Conservation (phyloP, 2,888 invertebrate species). For the Dyspetes luteomarginatus region DNA sequence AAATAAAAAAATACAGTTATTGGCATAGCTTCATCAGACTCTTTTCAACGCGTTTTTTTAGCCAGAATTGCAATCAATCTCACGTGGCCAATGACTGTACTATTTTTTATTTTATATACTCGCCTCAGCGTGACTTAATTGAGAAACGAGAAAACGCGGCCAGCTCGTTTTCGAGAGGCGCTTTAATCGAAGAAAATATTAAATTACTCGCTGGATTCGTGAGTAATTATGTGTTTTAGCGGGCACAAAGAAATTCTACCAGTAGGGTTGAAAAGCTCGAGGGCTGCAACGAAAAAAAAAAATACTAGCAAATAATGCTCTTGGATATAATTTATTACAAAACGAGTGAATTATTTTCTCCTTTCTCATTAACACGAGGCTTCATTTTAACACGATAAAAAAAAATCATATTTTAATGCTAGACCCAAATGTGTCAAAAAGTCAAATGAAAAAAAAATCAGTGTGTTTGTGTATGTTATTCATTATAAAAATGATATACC, state of each 20-base stretch:
- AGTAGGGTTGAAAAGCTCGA: neutral
- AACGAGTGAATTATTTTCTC: too few relatives aligned
- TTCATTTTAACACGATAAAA: too few relatives aligned
- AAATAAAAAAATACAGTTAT: neutral
- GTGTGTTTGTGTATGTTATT: too few relatives aligned
- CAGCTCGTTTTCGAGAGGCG: conserved; percentile 28
- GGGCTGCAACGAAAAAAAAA: neutral
- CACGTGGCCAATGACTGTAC: neutral
- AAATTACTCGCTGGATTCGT: conserved; percentile 47
- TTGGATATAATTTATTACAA: too few relatives aligned
- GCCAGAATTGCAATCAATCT: too few relatives aligned
- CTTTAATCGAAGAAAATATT: conserved; percentile 48
- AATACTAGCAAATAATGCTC: neutral
- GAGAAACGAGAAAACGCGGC: conserved; percentile 39
- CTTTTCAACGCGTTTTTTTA: neutral
- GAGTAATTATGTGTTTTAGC: conserved; percentile 49
- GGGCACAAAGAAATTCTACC: conserved; percentile 5
- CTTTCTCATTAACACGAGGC: too few relatives aligned
- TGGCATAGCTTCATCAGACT: neutral
- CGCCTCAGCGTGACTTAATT: conserved; percentile 49
- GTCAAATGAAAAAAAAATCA: too few relatives aligned
- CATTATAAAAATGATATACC: too few relatives aligned
- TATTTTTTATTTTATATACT: neutral
- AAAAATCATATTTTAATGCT: too few relatives aligned
- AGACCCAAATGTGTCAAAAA: too few relatives aligned